phyloP scores from a whole-genome alignment of 2,113 vertebrate genomes.

The Hemicordylus capensis region DNA sequence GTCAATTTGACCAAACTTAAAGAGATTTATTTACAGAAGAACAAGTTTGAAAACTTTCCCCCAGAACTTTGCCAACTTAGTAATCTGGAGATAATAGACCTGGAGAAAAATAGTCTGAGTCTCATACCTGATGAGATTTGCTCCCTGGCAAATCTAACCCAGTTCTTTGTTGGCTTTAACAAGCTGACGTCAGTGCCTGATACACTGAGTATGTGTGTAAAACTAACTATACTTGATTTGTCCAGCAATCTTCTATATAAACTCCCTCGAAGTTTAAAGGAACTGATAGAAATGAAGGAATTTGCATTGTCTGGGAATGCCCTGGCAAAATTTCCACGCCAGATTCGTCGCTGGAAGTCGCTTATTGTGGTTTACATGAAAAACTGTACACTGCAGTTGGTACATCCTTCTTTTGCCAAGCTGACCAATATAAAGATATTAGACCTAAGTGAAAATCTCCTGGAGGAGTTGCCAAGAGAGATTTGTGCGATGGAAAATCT shows the following conservation, averaged over 20 bases:
- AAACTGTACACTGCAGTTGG: background rate
- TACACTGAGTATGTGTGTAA: slow-evolving; percentile 50
- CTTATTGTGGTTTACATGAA: slow-evolving; percentile 53
- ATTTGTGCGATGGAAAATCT: slow-evolving; percentile 57
- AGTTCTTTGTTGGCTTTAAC: slow-evolving; percentile 70
- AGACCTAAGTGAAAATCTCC: slow-evolving; percentile 67
- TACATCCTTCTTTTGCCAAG: slow-evolving; percentile 34
- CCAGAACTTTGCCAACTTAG: slow-evolving; percentile 58
- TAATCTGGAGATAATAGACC: slow-evolving; percentile 68
- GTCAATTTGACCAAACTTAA: slow-evolving; percentile 67
- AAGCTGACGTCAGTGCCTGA: slow-evolving; percentile 52
- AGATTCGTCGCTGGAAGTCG: slow-evolving; percentile 12
- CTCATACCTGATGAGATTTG: slow-evolving; percentile 61
- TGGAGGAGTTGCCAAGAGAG: slow-evolving; percentile 42
- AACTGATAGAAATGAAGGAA: slow-evolving; percentile 27
- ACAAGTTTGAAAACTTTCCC: slow-evolving; percentile 64
- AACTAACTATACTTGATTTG: slow-evolving; percentile 55
- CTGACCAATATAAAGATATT: slow-evolving; percentile 43
- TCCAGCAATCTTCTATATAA: slow-evolving; percentile 50
- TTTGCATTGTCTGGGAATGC: slow-evolving; percentile 55
- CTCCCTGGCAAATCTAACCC: slow-evolving; percentile 53
- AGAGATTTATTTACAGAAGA: slow-evolving; percentile 73
- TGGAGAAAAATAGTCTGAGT: slow-evolving; percentile 66
- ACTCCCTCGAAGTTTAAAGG: slow-evolving; percentile 33
- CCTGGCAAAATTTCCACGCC: slow-evolving; percentile 49